Conservation (phyloP, 2,888 invertebrate genomes). For the Quadroppia sp. region DNA sequence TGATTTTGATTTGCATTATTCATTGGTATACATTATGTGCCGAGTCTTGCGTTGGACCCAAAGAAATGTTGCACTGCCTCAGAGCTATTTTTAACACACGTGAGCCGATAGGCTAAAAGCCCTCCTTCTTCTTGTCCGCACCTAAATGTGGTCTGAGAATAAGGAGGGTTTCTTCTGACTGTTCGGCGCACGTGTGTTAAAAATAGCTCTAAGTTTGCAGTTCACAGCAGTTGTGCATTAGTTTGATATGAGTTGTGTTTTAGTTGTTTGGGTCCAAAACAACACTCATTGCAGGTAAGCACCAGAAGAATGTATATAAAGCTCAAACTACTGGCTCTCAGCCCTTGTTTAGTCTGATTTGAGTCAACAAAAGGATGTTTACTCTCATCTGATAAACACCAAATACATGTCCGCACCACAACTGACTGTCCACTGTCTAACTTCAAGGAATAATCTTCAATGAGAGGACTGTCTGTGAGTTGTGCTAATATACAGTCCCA, state of each 20-base stretch:
- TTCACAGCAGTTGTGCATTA: not conserved
- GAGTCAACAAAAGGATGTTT: constrained; percentile 7
- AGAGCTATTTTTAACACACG: constrained; percentile 19
- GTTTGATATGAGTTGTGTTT: not conserved
- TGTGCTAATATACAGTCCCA: too few species aligned
- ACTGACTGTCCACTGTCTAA: not conserved
- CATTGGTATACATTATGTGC: constrained; percentile 1
- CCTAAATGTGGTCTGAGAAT: constrained; percentile 9
- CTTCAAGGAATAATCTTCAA: too few species aligned
- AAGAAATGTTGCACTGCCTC: constrained; percentile 6
- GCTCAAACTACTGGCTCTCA: not conserved
- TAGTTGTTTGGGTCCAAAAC: not conserved
- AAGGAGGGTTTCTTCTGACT: constrained; percentile 26
- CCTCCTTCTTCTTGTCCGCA: constrained; percentile 24
- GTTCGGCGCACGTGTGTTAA: constrained; percentile 23
- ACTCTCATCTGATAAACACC: not conserved
- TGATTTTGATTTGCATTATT: constrained; percentile 16
- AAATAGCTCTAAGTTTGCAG: constrained; percentile 24
- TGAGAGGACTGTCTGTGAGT: too few species aligned
- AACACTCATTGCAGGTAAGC: not conserved
- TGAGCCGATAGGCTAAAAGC: not conserved
- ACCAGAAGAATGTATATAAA: not conserved
- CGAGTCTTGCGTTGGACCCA: constrained; percentile 12
- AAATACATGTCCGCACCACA: not conserved
- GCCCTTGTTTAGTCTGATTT: constrained; percentile 14